A percentile compares a stretch with the other conserved stretches of the same genome.
These are phyloP conservation scores for Pseudomyrmex gracilis DNA, from an alignment of 1,140 invertebrate species.

Conservation along the genomic window DNA sequence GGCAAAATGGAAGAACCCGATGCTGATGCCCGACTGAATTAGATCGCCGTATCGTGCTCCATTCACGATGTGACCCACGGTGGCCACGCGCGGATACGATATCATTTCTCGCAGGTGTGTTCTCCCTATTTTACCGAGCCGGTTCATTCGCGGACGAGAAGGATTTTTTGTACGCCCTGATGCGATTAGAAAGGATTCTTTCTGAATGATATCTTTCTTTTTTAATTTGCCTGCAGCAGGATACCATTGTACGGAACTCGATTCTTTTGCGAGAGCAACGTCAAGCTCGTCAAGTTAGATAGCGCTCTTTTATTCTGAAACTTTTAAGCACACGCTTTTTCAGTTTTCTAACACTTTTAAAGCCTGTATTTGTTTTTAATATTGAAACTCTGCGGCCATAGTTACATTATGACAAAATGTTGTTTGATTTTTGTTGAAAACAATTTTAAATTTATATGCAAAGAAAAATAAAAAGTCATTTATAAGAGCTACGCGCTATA, in stretches of 20 bases:
- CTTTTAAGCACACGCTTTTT: background rate
- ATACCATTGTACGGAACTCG: slow-evolving; percentile 29
- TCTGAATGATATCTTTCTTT: slow-evolving; percentile 24
- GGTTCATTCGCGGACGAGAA: slow-evolving; percentile 54
- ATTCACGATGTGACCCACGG: slow-evolving; percentile 62
- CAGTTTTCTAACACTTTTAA: no score
- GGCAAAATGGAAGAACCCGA: slow-evolving; percentile 61
- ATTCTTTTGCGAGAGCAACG: slow-evolving; percentile 16
- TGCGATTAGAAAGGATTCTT: slow-evolving; percentile 52
- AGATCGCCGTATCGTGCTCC: slow-evolving; percentile 63
- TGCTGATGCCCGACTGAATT: slow-evolving; percentile 63
- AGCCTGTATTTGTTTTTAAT: background rate
- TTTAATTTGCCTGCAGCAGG: slow-evolving; percentile 28
- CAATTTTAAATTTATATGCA: background rate
- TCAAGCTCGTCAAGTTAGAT: background rate
- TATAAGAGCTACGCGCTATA: background rate
- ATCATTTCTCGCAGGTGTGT: slow-evolving; percentile 68
- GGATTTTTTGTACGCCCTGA: slow-evolving; percentile 59
- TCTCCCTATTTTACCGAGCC: slow-evolving; percentile 6
- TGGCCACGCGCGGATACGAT: slow-evolving; percentile 73
- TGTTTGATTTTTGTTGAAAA: background rate
- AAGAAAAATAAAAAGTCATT: slow-evolving; percentile 1
- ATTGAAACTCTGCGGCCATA: background rate
- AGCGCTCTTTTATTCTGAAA: background rate
- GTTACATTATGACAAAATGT: background rate